A percentile compares a stretch with the other conserved stretches of the same genome.
phyloP scores from a whole-genome alignment of 92 coral and sea anemone genomes.

The Virgularia gustaviana region DNA sequence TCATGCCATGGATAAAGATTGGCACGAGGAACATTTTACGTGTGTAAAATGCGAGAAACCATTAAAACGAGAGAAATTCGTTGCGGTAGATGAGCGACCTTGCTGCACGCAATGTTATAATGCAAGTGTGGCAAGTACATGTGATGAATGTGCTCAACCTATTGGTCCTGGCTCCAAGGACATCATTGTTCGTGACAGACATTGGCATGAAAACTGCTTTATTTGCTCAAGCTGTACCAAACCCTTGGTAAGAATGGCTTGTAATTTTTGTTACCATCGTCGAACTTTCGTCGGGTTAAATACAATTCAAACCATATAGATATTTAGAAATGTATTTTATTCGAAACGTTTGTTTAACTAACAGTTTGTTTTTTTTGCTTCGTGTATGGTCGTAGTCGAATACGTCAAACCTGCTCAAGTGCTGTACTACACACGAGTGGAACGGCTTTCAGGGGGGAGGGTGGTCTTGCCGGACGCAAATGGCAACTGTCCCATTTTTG shows the following conservation, averaged over 20 bases:
- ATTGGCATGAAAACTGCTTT: conserved; percentile 94
- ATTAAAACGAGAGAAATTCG: conserved; percentile 75
- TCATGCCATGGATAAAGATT: conserved; percentile 87
- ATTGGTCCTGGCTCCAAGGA: conserved; percentile 97
- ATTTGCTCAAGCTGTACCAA: conserved; percentile 76
- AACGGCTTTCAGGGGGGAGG: too few species aligned
- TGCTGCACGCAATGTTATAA: conserved; percentile 84
- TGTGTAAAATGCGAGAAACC: conserved; percentile 92
- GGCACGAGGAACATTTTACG: conserved; percentile 97
- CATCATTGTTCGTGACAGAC: conserved; percentile 88
- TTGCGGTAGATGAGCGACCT: conserved; percentile 74
- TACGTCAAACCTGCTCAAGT: too few species aligned
- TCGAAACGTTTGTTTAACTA: too few species aligned
- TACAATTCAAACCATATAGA: neutral
- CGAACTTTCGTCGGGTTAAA: neutral
- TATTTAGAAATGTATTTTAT: neutral
- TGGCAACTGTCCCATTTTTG: too few species aligned
- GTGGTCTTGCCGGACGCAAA: too few species aligned
- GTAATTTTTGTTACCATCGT: neutral
- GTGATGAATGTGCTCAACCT: conserved; percentile 76
- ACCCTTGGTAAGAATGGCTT: conserved; percentile 60
- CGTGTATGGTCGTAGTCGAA: too few species aligned
- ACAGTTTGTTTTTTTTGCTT: too few species aligned
- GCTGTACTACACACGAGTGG: too few species aligned
- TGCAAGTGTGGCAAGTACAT: conserved; percentile 69